These are phyloP conservation scores for Dissostichus mawsoni DNA, from an alignment of 2,113 vertebrate genomes.

Conservation along the genomic window DNA sequence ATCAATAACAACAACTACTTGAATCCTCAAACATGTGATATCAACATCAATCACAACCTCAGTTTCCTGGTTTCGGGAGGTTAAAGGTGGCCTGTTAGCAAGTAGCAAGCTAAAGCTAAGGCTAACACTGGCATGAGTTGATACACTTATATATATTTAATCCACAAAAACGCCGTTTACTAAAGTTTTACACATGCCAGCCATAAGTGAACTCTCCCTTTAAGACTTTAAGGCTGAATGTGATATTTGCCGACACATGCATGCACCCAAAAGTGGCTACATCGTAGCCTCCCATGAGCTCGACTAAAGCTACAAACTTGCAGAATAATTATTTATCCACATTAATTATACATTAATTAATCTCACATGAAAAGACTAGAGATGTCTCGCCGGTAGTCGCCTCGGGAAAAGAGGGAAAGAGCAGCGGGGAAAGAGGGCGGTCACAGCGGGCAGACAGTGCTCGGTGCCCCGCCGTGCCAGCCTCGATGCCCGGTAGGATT, in stretches of 20 bases:
- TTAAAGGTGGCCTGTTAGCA: conserved; percentile 78
- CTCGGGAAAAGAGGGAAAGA: neutral
- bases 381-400: conserved; percentile 46
- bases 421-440: conserved; percentile 32
- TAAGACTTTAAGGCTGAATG: neutral
- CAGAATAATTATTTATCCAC: conserved; percentile 26
- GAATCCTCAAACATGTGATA: neutral
- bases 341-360: conserved; percentile 54
- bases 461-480: conserved; percentile 81
- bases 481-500: conserved; percentile 77
- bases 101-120: conserved; percentile 74
- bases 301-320: conserved; percentile 62
- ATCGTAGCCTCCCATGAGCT: conserved; percentile 60
- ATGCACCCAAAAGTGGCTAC: conserved; percentile 48
- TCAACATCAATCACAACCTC: conserved; percentile 44
- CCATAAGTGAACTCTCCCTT: neutral
- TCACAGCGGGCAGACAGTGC: conserved; percentile 52
- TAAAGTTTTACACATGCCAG: neutral
- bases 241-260: conserved; percentile 17
- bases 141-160: neutral
- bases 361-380: conserved; percentile 68
- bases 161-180: neutral
- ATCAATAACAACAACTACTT: neutral
- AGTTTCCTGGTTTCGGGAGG: conserved; percentile 70
- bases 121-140: conserved; percentile 44